These are phyloP conservation scores for Diorhabda carinulata DNA, from an alignment of 1,140 invertebrate genomes.

Conservation along the genomic window DNA sequence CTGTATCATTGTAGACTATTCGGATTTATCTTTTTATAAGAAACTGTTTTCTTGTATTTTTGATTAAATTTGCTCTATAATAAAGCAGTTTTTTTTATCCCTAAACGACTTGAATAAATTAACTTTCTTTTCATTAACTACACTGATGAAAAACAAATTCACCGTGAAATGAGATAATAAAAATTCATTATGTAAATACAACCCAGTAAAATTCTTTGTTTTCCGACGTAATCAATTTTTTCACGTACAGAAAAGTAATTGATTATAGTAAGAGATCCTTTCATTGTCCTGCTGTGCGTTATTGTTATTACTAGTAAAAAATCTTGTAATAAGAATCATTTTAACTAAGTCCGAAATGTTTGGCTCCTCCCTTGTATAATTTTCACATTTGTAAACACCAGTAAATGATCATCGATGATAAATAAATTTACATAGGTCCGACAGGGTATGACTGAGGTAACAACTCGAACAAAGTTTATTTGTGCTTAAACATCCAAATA, in stretches of 20 bases:
- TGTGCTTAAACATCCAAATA: too few species aligned
- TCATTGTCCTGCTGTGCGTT: background rate
- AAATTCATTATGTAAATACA: constrained; percentile 3
- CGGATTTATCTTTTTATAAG: too few species aligned
- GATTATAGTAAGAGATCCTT: background rate
- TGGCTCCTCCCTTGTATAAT: background rate
- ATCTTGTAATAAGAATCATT: background rate
- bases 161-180: constrained; percentile 2
- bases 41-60: too few species aligned
- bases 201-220: background rate
- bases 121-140: too few species aligned
- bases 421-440: background rate
- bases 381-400: constrained; percentile 2
- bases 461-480: too few species aligned
- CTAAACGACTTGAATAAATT: too few species aligned
- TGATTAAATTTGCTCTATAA: too few species aligned
- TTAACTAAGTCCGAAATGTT: background rate
- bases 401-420: background rate
- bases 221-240: background rate
- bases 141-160: background rate
- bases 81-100: too few species aligned
- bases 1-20: too few species aligned
- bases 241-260: background rate
- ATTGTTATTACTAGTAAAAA: background rate
- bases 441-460: background rate